Conservation (phyloP, 2,113 vertebrate species). For the Siphamia tubifer region DNA sequence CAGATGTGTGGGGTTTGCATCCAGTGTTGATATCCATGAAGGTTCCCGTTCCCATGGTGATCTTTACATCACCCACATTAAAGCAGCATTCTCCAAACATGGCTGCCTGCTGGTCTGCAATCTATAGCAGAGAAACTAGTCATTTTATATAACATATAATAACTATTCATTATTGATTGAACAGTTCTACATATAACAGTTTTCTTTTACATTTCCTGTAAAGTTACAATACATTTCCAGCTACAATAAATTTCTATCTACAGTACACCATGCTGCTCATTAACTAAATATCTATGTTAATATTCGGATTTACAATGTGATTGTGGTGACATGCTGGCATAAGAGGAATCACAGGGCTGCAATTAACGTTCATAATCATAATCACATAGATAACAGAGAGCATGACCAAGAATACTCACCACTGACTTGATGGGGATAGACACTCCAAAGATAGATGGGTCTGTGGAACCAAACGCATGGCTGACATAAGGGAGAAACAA, state of each 20-base stretch:
- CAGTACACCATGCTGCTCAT: background rate
- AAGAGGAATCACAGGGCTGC: background rate
- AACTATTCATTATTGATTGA: too few relatives aligned
- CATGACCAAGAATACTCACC: slow-evolving; percentile 80
- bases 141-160: background rate
- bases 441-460: slow-evolving; percentile 88
- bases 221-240: background rate
- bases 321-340: background rate
- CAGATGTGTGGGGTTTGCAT: slow-evolving; percentile 81
- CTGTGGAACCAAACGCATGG: slow-evolving; percentile 85
- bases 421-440: slow-evolving; percentile 89
- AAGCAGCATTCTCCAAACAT: slow-evolving; percentile 99
- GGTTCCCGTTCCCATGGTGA: slow-evolving; percentile 96
- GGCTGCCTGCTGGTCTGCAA: slow-evolving; percentile 95
- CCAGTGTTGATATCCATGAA: slow-evolving; percentile 97
- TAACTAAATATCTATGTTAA: background rate
- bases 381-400: background rate
- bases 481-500: slow-evolving; percentile 68
- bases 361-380: background rate
- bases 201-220: background rate
- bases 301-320: background rate
- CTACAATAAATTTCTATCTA: too few relatives aligned
- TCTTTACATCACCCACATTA: slow-evolving; percentile 88
- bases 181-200: too few relatives aligned
- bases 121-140: slow-evolving; percentile 68